phyloP scores from a whole-genome alignment of 2,888 invertebrate genomes.

The Pheosia tremula region DNA sequence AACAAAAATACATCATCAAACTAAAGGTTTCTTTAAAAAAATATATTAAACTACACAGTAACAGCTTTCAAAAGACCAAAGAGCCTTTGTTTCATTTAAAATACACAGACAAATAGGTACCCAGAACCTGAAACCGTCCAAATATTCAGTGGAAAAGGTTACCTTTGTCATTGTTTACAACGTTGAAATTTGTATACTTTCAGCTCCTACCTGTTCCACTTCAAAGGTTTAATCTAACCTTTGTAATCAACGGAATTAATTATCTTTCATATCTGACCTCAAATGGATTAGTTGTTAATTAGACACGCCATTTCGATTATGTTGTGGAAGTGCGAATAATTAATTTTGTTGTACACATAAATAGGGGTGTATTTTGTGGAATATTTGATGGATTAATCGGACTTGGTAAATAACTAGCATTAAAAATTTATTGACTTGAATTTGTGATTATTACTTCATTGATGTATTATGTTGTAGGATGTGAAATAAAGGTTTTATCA shows the following conservation, averaged over 20 bases:
- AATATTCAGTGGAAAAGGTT: not conserved
- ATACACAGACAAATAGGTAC: not conserved
- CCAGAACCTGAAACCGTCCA: not conserved
- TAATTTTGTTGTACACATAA: not conserved
- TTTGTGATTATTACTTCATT: too few species aligned
- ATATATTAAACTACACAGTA: not conserved
- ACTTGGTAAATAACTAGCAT: not conserved
- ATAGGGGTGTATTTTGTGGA: not conserved
- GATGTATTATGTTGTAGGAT: too few species aligned
- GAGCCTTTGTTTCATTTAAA: not conserved
- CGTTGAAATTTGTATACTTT: conserved; percentile 20
- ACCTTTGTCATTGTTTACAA: not conserved
- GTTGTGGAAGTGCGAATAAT: not conserved
- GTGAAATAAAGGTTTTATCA: too few species aligned
- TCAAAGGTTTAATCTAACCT: conserved; percentile 21
- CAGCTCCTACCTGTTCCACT: conserved; percentile 12
- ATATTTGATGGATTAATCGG: not conserved
- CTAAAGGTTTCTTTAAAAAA: not conserved
- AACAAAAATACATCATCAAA: not conserved
- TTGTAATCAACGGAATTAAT: conserved; percentile 24
- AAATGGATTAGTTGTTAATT: conserved; percentile 15
- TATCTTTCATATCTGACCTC: conserved; percentile 20
- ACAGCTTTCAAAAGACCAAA: not conserved
- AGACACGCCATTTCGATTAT: not conserved
- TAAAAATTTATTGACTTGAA: too few species aligned